A percentile compares a stretch with the other conserved stretches of the same genome.
phyloP scores from a whole-genome alignment of 64 coral and sea anemone genomes.

The Montipora sp. region DNA sequence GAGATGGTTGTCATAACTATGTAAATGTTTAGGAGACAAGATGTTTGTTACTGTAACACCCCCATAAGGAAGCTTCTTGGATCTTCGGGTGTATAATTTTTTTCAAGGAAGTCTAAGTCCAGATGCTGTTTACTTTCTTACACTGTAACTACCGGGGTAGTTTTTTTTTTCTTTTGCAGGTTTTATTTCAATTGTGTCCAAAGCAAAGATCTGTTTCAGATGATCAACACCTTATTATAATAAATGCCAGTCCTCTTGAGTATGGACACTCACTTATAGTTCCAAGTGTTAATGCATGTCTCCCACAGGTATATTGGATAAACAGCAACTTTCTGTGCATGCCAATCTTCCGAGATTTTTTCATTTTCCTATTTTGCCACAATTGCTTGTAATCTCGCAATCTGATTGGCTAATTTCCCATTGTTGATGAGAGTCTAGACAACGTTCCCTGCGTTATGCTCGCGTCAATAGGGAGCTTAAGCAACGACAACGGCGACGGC shows the following conservation, averaged over 20 bases:
- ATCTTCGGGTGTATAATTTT: neutral
- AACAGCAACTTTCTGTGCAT: neutral
- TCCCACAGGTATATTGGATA: slow-evolving; percentile 73
- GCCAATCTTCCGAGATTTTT: neutral
- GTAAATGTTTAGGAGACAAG: no score
- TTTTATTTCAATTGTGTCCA: slow-evolving; percentile 85
- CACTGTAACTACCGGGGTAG: neutral
- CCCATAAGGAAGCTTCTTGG: no score
- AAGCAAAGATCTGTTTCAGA: neutral
- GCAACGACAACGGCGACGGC: no score
- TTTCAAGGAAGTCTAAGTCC: neutral
- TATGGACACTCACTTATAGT: slow-evolving; percentile 90
- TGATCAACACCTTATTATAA: slow-evolving; percentile 74
- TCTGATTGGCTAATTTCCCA: no score
- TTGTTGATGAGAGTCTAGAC: no score
- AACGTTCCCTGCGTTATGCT: no score
- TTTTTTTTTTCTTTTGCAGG: slow-evolving; percentile 23
- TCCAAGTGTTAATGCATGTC: slow-evolving; percentile 72
- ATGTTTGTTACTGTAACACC: no score
- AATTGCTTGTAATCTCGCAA: neutral
- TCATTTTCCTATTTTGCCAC: neutral
- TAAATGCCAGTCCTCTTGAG: slow-evolving; percentile 94
- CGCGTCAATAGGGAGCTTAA: no score
- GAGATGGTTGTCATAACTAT: no score
- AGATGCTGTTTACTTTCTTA: neutral